Evolutionary conservation across 2,797 vertebrate species (phyloP), one percentile per base, ranked within the genome.

Genomic region (Macropus fuliginosus): DNA sequence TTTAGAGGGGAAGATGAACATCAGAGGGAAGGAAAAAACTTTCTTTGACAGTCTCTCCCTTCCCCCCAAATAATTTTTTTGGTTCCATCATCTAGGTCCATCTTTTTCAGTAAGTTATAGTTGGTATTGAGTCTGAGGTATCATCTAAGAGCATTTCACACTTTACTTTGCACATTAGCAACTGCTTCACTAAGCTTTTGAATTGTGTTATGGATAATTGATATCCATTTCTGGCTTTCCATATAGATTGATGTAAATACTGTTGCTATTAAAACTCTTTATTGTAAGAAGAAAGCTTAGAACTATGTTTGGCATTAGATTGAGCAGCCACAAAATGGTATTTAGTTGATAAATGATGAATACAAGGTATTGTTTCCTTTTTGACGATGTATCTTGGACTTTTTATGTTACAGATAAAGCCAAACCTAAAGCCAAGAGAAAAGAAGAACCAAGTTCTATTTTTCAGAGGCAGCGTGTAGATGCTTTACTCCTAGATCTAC

Each of bases 401-500:
- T 95, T 54, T 3, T 98, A 62, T 98, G 95, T 97, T 98, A 98
- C 98, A 99, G 99, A 99, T 98, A 99, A 99, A 98, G 97, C 98
- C 56, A 99, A 99, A 96, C 99, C 99, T 34, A 99, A 99, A 98
- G 98, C 99, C 6, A 99, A 99, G 98, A 99, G 99, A 98, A 99
- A 99, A 96, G 99, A 99, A 98, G 99, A 99, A 97, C 99, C 99
- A 24, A 99, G 99, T 97, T 99, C 99, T 92, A 98, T 99, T 98
- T 99, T 99, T 97, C 99, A 99, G 99, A 99, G 99, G 95, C 99
- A 99, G 91, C 99, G 99, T 62, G 99, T 99, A 46, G 99, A 99
- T 98, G 99, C 99, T 9, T 99, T 99, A 56, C 99, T 99, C 50
- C 96, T 99, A 96, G 99, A 99, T 97, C 99, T 99, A 12, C 99